phyloP scores from a whole-genome alignment of 2,797 vertebrate genomes.

The Adelosebastes latens region DNA sequence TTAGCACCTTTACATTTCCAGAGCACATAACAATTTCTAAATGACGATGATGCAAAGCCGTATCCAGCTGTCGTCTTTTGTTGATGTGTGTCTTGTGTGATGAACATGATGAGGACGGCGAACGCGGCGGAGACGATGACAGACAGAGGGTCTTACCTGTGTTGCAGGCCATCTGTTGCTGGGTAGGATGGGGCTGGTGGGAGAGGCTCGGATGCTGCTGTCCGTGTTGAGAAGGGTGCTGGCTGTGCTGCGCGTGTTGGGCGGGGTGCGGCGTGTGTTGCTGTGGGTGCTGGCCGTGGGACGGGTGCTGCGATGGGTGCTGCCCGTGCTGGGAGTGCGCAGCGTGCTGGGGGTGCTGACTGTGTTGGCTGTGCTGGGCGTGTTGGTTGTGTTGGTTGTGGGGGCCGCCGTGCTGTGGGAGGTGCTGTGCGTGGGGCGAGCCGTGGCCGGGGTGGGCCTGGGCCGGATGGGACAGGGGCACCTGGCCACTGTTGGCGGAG shows the following conservation, averaged over 20 bases:
- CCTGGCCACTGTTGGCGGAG: conserved; percentile 86
- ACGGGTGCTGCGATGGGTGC: conserved; percentile 82
- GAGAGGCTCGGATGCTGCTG: conserved; percentile 88
- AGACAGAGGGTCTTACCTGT: conserved; percentile 83
- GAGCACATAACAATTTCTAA: conserved; percentile 43
- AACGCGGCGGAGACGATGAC: conserved; percentile 11
- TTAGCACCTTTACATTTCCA: conserved; percentile 22
- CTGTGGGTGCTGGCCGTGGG: conserved; percentile 81
- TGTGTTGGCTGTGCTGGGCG: conserved; percentile 69
- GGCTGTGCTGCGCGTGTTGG: conserved; percentile 85
- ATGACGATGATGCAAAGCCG: conserved; percentile 31
- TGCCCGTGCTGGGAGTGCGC: conserved; percentile 82
- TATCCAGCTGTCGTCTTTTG: conserved; percentile 13
- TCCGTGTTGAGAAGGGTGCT: conserved; percentile 85
- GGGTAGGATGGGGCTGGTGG: conserved; percentile 86
- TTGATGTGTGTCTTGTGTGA: conserved; percentile 11
- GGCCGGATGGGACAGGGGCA: conserved; percentile 88
- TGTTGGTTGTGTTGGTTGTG: conserved; percentile 82
- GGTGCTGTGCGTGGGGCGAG: conserved; percentile 85
- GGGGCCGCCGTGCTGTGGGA: conserved; percentile 82
- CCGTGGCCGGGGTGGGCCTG: conserved; percentile 85
- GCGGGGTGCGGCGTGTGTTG: conserved; percentile 82
- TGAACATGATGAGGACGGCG: conserved; percentile 24
- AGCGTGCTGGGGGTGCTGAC: conserved; percentile 76
- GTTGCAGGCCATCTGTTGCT: conserved; percentile 91